Evolutionary conservation across 2,113 vertebrate species (phyloP), one percentile per base, ranked within the genome.

Genomic region (Rutilus rutilus): DNA sequence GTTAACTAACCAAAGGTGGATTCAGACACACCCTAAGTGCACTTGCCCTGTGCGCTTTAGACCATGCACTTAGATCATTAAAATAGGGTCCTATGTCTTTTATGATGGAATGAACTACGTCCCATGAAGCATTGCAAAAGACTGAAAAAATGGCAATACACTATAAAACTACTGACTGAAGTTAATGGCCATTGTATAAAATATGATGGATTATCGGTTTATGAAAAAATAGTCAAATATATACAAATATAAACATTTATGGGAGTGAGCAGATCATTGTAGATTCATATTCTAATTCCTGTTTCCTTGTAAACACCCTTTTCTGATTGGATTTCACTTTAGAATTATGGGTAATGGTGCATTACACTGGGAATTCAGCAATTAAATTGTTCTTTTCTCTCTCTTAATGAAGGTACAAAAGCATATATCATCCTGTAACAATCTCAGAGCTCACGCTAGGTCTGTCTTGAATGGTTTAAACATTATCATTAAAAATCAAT

Each of bases 401-500:
- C n/a, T 64, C 42, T 73, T 25, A 47, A 74, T 47, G 23, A 25
- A 45, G 23, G 42, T 17, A 62, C 36, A 62, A n/a, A 25, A 9
- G 33, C 36, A 45, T 62, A 62, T 45, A 45, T 79, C 78, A 79
- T 27, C 57, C 36, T 6, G 45, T 19, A 64, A 64, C n/a, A 45
- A 47, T 17, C 15, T 64, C 5, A 10, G 12, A 45, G 36, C 59
- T 80, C n/a, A 30, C 5, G n/a, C 14, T 21, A 27, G 4, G 36
- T 47, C 36, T 27, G 25, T 19, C 78, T 45, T 64, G n/a, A 64
- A 80, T 3, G 15, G 59, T 47, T 80, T 64, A 80, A 64, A 80
- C 19, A 19, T 80, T 45, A 80, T 80, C 25, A 27, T 64, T 80
- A 47, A 64, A 62, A 80, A 64, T 80, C 7, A 2, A 45, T 80